Evolutionary conservation across 2,888 invertebrate genomes (phyloP), one percentile per base, ranked within the genome.

Genomic region (Diloba caeruleocephala): DNA sequence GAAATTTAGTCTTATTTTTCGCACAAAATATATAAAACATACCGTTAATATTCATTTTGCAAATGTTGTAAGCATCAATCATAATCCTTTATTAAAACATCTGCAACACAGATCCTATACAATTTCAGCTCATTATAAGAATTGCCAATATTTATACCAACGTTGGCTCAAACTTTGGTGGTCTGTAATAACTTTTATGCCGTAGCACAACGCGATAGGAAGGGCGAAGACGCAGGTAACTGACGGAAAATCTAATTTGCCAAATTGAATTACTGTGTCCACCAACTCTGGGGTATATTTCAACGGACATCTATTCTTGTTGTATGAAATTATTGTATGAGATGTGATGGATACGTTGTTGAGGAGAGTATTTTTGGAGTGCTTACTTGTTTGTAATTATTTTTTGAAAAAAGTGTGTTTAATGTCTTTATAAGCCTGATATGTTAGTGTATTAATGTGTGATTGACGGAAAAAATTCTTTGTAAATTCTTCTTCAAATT

Each of bases 191-290:
- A 76, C 71, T 74, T 75, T 71, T 43, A 74, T 74, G 72, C 74
- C 60, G 69, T 63, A 76, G 74, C 74, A 69, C 73, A 72, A 71
- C 71, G 59, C 64, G 77, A 78, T 63, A 58, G 70, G 75, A 78
- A 81, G 85, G 84, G 82, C 79, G 81, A 79, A 76, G 82, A 80
- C 71, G 89, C 92, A 92, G 92, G 92, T 92, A 92, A 91, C 88
- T 85, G 81, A 81, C 82, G 84, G 87, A 86, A 90, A 91, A 92
- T 92, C 89, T 90, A 89, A 92, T 92, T 91, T 89, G 63, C 58
- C 72, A 92, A 92, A 92, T 92, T 92, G 92, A 90, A 92, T 92
- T 87, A 89, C 87, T 84, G 76, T 82, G 89, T 88, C 88, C 89
- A 82, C 83, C 82, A 80, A 80, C 76, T 82, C 70, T 54, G 69